A percentile compares a stretch with the other conserved stretches of the same genome.
These are phyloP conservation scores for Oreamnos americanus DNA, from an alignment of 2,113 vertebrate species.

Conservation along the genomic window DNA sequence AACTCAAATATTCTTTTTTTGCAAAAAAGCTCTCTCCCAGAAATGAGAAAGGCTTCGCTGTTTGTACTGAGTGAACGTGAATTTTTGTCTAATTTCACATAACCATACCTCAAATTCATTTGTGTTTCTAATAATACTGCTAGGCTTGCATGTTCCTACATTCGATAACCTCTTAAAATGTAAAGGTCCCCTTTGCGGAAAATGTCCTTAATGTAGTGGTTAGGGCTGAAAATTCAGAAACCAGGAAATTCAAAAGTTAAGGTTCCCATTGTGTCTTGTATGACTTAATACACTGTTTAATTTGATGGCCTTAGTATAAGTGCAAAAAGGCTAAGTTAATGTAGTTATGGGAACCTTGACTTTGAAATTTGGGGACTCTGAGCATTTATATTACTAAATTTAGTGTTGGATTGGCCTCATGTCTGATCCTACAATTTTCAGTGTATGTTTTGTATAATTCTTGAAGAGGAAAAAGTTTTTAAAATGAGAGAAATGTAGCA, in stretches of 20 bases:
- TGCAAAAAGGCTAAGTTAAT: conserved; percentile 22
- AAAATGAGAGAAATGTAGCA: neutral
- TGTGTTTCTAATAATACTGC: conserved; percentile 38
- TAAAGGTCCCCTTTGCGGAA: conserved; percentile 23
- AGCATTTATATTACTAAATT: conserved; percentile 28
- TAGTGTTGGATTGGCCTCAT: conserved; percentile 37
- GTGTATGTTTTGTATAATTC: conserved; percentile 33
- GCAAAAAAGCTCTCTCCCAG: neutral
- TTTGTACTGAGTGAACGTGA: conserved; percentile 67
- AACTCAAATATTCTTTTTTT: neutral
- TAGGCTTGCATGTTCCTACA: conserved; percentile 29
- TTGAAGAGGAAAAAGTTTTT: neutral
- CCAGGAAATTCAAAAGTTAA: conserved; percentile 55
- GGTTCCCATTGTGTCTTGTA: conserved; percentile 34
- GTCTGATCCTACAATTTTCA: conserved; percentile 37
- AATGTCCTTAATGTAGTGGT: conserved; percentile 39
- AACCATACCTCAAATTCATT: conserved; percentile 35
- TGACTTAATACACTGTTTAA: conserved; percentile 46
- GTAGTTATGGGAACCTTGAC: conserved; percentile 44
- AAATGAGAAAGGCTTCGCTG: conserved; percentile 62
- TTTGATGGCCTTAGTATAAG: conserved; percentile 18
- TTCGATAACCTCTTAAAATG: conserved; percentile 51
- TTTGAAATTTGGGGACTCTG: conserved; percentile 48
- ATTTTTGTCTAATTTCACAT: conserved; percentile 72
- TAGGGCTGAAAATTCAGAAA: conserved; percentile 25